Evolutionary conservation across 2,113 vertebrate species (phyloP).

Genomic region (Indicator indicator): DNA sequence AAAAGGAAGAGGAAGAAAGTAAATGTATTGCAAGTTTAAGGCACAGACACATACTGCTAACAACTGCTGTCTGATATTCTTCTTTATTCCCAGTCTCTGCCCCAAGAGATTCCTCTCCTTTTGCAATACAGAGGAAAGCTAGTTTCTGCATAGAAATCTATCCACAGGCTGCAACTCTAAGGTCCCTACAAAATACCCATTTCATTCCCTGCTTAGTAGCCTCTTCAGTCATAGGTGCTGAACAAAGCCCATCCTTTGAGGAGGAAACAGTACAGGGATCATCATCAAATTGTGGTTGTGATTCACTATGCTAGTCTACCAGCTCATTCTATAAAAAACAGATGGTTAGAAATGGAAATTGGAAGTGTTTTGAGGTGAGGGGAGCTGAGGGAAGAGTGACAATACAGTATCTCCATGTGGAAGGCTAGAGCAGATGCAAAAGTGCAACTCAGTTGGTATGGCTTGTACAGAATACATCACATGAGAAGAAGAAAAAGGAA

Average conservation of each 20-base stretch:
- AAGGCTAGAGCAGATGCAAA: not conserved
- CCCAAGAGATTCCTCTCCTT: slow-evolving; percentile 38
- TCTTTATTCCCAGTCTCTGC: slow-evolving; percentile 8
- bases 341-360: not conserved
- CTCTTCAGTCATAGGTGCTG: not conserved
- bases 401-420: not conserved
- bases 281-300: not conserved
- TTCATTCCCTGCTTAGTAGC: not conserved
- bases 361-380: not conserved
- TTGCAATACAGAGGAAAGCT: not conserved
- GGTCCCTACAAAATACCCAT: not conserved
- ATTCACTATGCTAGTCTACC: not conserved
- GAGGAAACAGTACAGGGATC: not conserved
- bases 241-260: not conserved
- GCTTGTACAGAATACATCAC: not conserved
- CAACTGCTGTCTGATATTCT: slow-evolving; percentile 29
- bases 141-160: not conserved
- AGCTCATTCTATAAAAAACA: not conserved
- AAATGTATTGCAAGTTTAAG: slow-evolving; percentile 46
- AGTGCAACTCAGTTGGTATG: not conserved
- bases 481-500: not conserved
- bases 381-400: not conserved
- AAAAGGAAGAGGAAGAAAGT: slow-evolving; percentile 63
- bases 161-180: not conserved
- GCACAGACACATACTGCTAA: slow-evolving; percentile 29